Conservation (phyloP, 2,888 invertebrate species). For the Troides aeacus region DNA sequence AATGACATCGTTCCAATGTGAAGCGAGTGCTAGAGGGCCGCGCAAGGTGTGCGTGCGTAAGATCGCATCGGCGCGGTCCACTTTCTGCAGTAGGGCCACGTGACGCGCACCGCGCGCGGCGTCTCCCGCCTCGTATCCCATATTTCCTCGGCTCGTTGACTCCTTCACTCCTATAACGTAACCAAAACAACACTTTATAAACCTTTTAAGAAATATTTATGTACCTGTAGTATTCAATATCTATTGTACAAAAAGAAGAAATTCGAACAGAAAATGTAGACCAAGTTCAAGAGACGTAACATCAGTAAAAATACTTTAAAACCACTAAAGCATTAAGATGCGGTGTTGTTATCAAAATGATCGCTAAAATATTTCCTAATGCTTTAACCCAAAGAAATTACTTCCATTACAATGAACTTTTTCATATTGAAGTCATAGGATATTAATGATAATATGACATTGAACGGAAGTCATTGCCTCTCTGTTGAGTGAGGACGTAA, state of each 20-base stretch:
- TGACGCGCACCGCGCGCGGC: constrained; percentile 82
- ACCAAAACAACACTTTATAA: background rate
- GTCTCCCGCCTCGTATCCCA: constrained; percentile 74
- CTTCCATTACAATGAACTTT: background rate
- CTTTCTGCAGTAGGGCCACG: constrained; percentile 82
- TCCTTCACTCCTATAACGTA: constrained; percentile 43
- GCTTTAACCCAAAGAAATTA: too few relatives aligned
- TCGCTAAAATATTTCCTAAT: too few relatives aligned
- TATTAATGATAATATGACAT: background rate
- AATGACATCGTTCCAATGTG: constrained; percentile 83
- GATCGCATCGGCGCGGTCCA: constrained; percentile 84
- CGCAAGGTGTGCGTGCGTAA: constrained; percentile 82
- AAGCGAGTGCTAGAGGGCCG: constrained; percentile 75
- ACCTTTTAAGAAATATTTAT: background rate
- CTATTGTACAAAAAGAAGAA: too few relatives aligned
- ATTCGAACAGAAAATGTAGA: too few relatives aligned
- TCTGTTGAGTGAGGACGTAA: too few relatives aligned
- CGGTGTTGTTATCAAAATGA: too few relatives aligned
- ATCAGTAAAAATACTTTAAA: too few relatives aligned
- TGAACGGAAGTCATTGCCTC: too few relatives aligned
- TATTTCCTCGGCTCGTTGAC: constrained; percentile 41
- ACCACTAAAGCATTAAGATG: too few relatives aligned
- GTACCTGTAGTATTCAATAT: too few relatives aligned
- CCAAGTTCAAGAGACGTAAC: too few relatives aligned
- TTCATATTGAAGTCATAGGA: background rate